These are phyloP conservation scores for Andrena cerasifolii DNA, from an alignment of 1,140 invertebrate genomes.

Conservation along the genomic window DNA sequence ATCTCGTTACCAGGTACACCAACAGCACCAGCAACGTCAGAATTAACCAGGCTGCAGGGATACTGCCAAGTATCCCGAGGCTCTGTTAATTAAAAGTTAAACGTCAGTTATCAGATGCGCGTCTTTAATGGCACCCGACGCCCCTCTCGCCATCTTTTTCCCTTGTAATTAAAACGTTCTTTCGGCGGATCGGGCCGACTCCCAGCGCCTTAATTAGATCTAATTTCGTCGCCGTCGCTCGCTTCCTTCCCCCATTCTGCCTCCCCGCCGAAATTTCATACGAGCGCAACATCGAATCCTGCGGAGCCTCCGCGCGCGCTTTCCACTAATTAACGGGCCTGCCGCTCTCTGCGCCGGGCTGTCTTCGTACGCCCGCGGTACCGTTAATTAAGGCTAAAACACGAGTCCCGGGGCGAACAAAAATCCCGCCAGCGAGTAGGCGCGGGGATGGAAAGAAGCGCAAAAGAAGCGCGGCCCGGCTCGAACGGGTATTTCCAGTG, in stretches of 20 bases:
- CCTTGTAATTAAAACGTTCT: too few species aligned
- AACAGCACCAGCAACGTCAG: constrained; percentile 93
- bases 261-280: background rate
- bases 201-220: background rate
- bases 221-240: background rate
- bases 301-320: background rate
- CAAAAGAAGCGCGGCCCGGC: background rate
- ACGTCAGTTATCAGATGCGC: constrained; percentile 18
- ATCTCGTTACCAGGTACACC: constrained; percentile 95
- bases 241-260: background rate
- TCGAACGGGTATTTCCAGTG: constrained; percentile 1
- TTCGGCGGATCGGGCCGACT: too few species aligned
- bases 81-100: constrained; percentile 84
- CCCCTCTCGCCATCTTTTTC: background rate
- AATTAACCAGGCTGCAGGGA: constrained; percentile 95
- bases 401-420: background rate
- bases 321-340: constrained; percentile 34
- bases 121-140: background rate
- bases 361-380: background rate
- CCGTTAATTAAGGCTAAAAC: constrained; percentile 36
- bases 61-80: constrained; percentile 93
- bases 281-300: background rate
- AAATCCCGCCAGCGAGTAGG: background rate
- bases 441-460: background rate
- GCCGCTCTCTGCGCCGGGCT: background rate